A percentile compares a stretch with the other conserved stretches of the same genome.
Evolutionary conservation across 2,113 vertebrate species (phyloP).

Genomic region (Melanostigma gelatinosum): DNA sequence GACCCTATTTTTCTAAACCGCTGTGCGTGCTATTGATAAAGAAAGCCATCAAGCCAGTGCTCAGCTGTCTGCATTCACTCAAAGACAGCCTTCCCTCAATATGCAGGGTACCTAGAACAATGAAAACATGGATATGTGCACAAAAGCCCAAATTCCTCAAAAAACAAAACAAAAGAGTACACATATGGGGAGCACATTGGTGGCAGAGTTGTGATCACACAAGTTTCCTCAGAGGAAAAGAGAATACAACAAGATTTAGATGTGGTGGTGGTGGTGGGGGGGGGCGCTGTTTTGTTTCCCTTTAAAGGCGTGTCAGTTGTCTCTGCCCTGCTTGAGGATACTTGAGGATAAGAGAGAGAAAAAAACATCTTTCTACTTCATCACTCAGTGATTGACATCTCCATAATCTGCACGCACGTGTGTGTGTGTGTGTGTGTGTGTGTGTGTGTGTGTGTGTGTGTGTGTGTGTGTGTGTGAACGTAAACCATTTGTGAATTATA

Average conservation of each 20-base stretch:
- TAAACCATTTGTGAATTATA: constrained; percentile 56
- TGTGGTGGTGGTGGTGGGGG: constrained; percentile 64
- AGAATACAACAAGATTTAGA: constrained; percentile 71
- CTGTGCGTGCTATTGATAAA: constrained; percentile 50
- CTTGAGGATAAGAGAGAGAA: constrained; percentile 45
- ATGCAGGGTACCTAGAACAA: constrained; percentile 14
- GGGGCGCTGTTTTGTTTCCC: constrained; percentile 74
- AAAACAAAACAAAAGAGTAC: constrained; percentile 64
- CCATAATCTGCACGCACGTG: constrained; percentile 69
- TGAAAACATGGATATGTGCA: constrained; percentile 54
- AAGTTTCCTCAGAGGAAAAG: constrained; percentile 49
- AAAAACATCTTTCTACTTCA: constrained; percentile 63
- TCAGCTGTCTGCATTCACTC: constrained; percentile 66
- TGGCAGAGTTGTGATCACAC: constrained; percentile 68
- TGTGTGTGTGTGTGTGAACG: constrained; percentile 18
- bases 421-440: constrained; percentile 12
- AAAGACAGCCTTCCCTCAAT: constrained; percentile 25
- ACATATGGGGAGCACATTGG: constrained; percentile 82
- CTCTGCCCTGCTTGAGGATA: constrained; percentile 64
- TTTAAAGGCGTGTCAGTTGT: constrained; percentile 74
- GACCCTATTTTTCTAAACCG: constrained; percentile 36
- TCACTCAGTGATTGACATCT: constrained; percentile 73
- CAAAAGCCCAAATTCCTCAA: constrained; percentile 58
- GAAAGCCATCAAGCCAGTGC: constrained; percentile 51
- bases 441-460: constrained; percentile 26